Evolutionary conservation across 2,888 invertebrate genomes (phyloP).

Genomic region (Lacanobia wlatinum): DNA sequence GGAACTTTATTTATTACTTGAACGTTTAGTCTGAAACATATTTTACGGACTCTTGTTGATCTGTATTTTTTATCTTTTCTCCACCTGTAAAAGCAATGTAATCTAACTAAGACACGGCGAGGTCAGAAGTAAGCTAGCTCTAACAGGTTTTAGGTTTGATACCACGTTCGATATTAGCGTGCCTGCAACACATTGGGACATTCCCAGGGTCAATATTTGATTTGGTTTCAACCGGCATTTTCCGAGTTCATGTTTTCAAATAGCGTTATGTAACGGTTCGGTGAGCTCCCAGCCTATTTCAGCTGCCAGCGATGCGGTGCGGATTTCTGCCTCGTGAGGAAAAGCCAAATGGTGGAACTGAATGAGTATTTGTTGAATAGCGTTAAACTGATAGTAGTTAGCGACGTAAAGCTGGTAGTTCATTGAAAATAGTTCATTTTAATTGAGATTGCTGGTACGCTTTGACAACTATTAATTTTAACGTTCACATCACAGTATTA

Average conservation of each 20-base stretch:
- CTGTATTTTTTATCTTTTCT: neutral
- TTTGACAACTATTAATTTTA: no score
- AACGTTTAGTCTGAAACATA: no score
- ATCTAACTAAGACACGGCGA: no score
- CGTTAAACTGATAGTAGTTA: neutral
- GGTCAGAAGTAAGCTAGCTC: no score
- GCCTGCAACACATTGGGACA: neutral
- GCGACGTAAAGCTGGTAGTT: neutral
- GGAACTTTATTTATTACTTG: no score
- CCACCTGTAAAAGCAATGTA: neutral
- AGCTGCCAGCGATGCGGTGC: constrained; percentile 15
- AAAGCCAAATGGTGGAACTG: neutral
- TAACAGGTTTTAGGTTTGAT: neutral
- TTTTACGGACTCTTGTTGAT: no score
- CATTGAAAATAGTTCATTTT: neutral
- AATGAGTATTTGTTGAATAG: constrained; percentile 8
- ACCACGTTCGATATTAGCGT: neutral
- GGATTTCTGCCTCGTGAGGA: constrained; percentile 12
- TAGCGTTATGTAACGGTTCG: constrained; percentile 27
- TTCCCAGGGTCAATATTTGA: constrained; percentile 68
- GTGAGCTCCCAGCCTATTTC: constrained; percentile 20
- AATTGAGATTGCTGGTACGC: neutral
- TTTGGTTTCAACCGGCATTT: constrained; percentile 64
- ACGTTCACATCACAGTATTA: no score
- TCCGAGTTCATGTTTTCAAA: constrained; percentile 66